Base-by-base conservation (phyloP, 2,797 vertebrate genomes). In the Sebastes minor region DNA sequence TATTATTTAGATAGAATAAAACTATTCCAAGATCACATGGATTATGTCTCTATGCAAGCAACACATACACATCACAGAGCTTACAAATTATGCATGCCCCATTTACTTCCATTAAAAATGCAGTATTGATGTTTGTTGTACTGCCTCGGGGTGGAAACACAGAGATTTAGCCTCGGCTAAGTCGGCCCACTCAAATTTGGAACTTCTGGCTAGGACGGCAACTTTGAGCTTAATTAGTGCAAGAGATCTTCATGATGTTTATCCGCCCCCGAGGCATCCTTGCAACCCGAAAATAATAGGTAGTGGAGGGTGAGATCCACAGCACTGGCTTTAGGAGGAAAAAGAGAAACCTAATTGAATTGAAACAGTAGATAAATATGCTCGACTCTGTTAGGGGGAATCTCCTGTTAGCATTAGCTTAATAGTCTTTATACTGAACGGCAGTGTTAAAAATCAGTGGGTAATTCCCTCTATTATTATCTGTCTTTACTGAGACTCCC, bases 71-170 rank as follows among this genome's bases (percentile, higher is more conserved):
- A 85, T 81, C 75, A 83, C 38, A 67, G 73, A 71, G 56, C 56
- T 81, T 60, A 79, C 78, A 85, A 87, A 88, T 89, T 89, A 89
- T 87, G 77, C 86, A 90, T 84, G 83, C 66, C 76, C 64, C 71
- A 77, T 89, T 91, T 85, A 77, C 33, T 66, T 70, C 61, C 61
- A 88, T 92, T 89, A 91, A 89, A 90, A 84, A 91, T 91, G 84
- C 88, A 91, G 78, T 89, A 89, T 91, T 88, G 84, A 89, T 91
- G 89, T 89, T 90, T 91, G 71, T 89, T 91, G 84, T 73, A 80
- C 22, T 74, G 84, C 91, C 88, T 77, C 71, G 62, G 76, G 86
- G 68, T 71, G 53, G 76, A 85, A 90, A 89, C 74, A 66, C 61
- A 71, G 62, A 85, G 79, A 84, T 87, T 88, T 85, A 84, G 86